Conservation (phyloP, 2,797 vertebrate species). For the Falco novaeseelandiae region DNA sequence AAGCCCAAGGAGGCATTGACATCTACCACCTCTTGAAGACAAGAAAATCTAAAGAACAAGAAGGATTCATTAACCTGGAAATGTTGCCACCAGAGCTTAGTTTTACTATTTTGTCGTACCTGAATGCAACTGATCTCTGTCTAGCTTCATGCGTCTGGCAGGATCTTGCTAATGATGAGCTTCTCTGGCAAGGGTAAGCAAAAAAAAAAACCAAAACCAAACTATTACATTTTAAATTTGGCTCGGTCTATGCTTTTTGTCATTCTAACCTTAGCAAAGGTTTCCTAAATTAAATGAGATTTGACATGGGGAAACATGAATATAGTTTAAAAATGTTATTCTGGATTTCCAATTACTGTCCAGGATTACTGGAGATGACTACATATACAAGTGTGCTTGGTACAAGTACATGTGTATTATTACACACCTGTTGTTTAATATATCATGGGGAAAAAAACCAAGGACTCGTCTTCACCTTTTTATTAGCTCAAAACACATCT, state of each 20-base stretch:
- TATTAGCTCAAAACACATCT: background rate
- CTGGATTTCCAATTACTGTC: background rate
- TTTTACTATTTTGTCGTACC: slow-evolving; percentile 97
- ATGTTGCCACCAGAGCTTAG: slow-evolving; percentile 96
- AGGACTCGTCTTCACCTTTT: background rate
- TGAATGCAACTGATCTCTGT: slow-evolving; percentile 97
- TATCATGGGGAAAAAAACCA: background rate
- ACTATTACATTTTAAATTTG: background rate
- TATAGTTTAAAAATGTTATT: background rate
- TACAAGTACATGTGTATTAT: background rate
- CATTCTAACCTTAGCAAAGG: background rate
- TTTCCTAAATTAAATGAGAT: background rate
- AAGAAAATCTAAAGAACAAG: slow-evolving; percentile 86
- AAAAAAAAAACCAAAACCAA: background rate
- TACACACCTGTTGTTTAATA: background rate
- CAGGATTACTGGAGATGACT: background rate
- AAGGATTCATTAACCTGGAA: slow-evolving; percentile 94
- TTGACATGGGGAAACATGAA: background rate
- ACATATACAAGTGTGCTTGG: background rate
- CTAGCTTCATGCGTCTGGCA: slow-evolving; percentile 97
- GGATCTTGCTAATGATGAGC: slow-evolving; percentile 93
- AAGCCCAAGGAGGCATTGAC: slow-evolving; percentile 84
- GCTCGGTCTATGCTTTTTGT: background rate
- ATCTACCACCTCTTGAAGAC: slow-evolving; percentile 91
- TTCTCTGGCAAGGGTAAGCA: slow-evolving; percentile 97